These are phyloP conservation scores for Crotalus horridus DNA, from an alignment of 2,113 vertebrate species.

Conservation along the genomic window DNA sequence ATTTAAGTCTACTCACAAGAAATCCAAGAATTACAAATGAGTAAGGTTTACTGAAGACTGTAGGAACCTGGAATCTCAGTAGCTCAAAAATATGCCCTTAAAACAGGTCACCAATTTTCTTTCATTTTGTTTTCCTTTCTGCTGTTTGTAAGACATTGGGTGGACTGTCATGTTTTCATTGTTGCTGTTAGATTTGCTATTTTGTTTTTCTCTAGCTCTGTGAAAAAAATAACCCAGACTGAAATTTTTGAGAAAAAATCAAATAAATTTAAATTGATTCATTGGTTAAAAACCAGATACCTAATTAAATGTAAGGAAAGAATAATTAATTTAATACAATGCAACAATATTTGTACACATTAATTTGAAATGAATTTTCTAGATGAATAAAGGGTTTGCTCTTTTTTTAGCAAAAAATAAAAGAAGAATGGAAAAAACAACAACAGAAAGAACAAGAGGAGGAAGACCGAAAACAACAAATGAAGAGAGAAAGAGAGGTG, in stretches of 20 bases:
- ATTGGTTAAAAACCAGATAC: background rate
- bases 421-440: conserved; percentile 93
- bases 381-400: background rate
- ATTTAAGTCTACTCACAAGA: background rate
- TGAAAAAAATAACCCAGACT: background rate
- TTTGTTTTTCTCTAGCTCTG: background rate
- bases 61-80: background rate
- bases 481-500: conserved; percentile 96
- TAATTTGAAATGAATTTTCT: background rate
- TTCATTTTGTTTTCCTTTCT: background rate
- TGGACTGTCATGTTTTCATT: background rate
- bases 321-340: background rate
- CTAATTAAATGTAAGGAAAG: background rate
- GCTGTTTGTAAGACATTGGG: background rate
- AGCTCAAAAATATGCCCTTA: background rate
- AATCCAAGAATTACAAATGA: background rate
- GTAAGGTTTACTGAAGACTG: background rate
- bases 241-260: background rate
- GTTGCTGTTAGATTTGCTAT: background rate
- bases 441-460: conserved; percentile 83
- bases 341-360: background rate
- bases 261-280: background rate
- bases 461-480: conserved; percentile 81
- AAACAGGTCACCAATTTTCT: background rate
- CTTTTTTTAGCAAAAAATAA: conserved; percentile 81